Evolutionary conservation across 2,113 vertebrate species (phyloP).

Genomic region (Rhynchomys soricoides): DNA sequence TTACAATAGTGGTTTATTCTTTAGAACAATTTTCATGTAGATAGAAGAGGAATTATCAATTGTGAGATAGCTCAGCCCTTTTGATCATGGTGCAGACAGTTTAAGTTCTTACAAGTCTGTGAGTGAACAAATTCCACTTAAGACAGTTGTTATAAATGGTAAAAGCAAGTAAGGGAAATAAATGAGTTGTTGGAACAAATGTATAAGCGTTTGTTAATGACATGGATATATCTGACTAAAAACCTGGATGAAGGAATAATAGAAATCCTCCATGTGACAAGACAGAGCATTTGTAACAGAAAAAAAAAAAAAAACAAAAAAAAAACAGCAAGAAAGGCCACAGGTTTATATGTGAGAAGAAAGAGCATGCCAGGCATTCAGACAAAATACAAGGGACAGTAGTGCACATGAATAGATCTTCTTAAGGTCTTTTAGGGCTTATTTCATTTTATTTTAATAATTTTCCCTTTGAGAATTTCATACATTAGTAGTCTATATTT

Average conservation of each 20-base stretch:
- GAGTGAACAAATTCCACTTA: not conserved
- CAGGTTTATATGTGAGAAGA: not conserved
- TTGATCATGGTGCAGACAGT: no score
- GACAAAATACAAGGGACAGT: not conserved
- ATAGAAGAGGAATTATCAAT: not conserved
- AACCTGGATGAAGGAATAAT: not conserved
- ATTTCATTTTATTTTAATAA: not conserved
- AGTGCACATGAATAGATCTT: fast-evolving
- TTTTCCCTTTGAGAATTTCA: not conserved
- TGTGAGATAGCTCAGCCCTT: not conserved
- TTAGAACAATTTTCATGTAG: not conserved
- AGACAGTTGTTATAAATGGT: not conserved
- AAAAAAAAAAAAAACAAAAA: no score
- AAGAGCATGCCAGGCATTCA: not conserved
- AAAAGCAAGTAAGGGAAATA: not conserved
- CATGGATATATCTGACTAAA: not conserved
- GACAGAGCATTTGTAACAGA: not conserved
- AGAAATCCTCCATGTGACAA: not conserved
- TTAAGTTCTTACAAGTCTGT: not conserved
- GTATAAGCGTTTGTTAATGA: not conserved
- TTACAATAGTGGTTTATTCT: not conserved
- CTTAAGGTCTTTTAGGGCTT: not conserved
- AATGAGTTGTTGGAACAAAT: not conserved
- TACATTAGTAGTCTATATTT: not conserved
- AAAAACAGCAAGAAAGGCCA: not conserved